Evolutionary conservation across 1,140 invertebrate genomes (phyloP), one percentile per base, ranked within the genome.

Genomic region (Monomorium pharaonis): DNA sequence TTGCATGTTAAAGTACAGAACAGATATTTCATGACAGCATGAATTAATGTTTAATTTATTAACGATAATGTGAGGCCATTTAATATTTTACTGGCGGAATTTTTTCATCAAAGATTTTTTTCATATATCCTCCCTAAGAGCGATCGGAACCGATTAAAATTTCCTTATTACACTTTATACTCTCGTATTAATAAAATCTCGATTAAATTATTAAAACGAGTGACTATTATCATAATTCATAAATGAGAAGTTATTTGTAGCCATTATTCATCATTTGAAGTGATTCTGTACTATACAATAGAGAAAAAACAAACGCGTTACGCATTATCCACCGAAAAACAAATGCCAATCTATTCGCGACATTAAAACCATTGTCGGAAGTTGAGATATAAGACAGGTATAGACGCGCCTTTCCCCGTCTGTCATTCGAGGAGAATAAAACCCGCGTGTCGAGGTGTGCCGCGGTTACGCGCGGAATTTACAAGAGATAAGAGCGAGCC

Each of bases 41-140:
- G 6, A 70, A 12, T 44, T 9, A 81, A 58, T 70, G 78, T 58
- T 47, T 72, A 72, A 81, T 72, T 81, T 72, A n/a, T n/a, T n/a
- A 70, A 80, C 21, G 63, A 80, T 67, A 80, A 80, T 67, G 47
- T 54, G 16, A 70, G 49, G 49, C 49, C 37, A 44, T 56, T 56
- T 81, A 30, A 80, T 67, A 44, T 24, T 14, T 51, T 44, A 24
- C 16, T 6, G 21, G 10, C 14, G 21, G 5, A 12, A 81, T 81
- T 81, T 58, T n/a, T 56, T 72, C 18, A 78, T 37, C 62, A 27
- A 69, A 9, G 5, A 67, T 81, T 30, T 80, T 51, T 72, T 4
- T n/a, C n/a, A n/a, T n/a, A 30, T 12, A 72, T 37, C 30, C 30
- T 14, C 24, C 1, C 63, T 56, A 70, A 70, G 33, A 78, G 42